phyloP scores from a whole-genome alignment of 2,113 vertebrate genomes.

The Sylvietta virens region DNA sequence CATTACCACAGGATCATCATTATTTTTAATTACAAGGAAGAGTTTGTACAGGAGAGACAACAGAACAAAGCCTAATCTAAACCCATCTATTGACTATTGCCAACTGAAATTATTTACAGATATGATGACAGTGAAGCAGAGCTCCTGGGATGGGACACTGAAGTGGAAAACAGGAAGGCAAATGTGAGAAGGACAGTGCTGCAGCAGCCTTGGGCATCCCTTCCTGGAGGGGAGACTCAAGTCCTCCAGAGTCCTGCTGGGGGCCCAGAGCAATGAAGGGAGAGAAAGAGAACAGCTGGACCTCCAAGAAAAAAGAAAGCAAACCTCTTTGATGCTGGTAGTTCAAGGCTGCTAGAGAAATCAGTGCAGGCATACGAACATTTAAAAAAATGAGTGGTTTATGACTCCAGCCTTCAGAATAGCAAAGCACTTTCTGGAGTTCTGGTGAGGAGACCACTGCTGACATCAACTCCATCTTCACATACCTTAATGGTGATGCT shows the following conservation, averaged over 20 bases:
- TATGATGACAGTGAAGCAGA: neutral
- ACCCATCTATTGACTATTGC: neutral
- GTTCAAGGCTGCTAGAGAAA: neutral
- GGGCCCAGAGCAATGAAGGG: neutral
- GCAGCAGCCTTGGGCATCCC: neutral
- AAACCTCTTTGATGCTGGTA: neutral
- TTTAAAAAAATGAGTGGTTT: neutral
- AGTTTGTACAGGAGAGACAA: neutral
- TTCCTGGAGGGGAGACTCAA: neutral
- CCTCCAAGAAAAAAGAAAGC: neutral
- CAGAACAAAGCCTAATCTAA: neutral
- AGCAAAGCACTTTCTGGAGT: neutral
- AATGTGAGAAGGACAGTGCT: neutral
- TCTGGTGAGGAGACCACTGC: neutral
- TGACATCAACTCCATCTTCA: neutral
- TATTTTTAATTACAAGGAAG: neutral
- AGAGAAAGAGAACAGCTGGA: neutral
- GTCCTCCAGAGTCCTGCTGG: neutral
- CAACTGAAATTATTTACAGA: neutral
- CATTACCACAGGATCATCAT: neutral
- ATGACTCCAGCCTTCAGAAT: neutral
- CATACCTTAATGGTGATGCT: neutral
- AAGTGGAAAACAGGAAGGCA: neutral
- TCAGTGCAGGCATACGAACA: neutral
- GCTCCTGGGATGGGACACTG: neutral